Percentiles rank a stretch among this genome's conserved stretches.
Conservation (phyloP, 2,888 invertebrate species). For the Xanthorhoe spadicearia region DNA sequence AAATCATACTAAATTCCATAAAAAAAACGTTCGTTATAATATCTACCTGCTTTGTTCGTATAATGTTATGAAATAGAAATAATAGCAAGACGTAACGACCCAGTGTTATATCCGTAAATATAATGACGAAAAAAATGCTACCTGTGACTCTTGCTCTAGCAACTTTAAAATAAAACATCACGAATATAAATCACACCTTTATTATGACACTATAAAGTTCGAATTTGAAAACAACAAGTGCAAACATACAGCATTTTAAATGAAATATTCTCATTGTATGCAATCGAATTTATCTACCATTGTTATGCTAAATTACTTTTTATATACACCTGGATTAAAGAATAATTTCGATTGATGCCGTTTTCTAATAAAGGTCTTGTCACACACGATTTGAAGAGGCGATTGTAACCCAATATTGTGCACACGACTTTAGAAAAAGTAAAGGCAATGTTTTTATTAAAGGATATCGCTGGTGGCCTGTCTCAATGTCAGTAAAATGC, state of each 20-base stretch:
- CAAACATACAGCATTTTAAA: constrained; percentile 31
- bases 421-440: constrained; percentile 68
- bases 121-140: constrained; percentile 61
- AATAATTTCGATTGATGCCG: constrained; percentile 38
- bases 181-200: constrained; percentile 22
- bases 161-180: constrained; percentile 23
- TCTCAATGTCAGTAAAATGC: constrained; percentile 31
- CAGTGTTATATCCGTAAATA: constrained; percentile 68
- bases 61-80: constrained; percentile 61
- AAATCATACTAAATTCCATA: background rate
- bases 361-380: constrained; percentile 42
- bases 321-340: constrained; percentile 32
- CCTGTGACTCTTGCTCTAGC: constrained; percentile 59
- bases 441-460: constrained; percentile 61
- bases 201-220: constrained; percentile 21
- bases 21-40: constrained; percentile 17
- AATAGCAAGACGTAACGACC: constrained; percentile 68
- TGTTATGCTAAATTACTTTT: constrained; percentile 36
- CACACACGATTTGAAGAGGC: constrained; percentile 55
- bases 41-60: constrained; percentile 62
- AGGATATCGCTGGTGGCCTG: constrained; percentile 62
- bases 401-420: constrained; percentile 73
- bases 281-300: constrained; percentile 47
- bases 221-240: constrained; percentile 28
- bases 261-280: constrained; percentile 48